phyloP scores from a whole-genome alignment of 2,888 invertebrate species.

The Dioctria linearis region DNA sequence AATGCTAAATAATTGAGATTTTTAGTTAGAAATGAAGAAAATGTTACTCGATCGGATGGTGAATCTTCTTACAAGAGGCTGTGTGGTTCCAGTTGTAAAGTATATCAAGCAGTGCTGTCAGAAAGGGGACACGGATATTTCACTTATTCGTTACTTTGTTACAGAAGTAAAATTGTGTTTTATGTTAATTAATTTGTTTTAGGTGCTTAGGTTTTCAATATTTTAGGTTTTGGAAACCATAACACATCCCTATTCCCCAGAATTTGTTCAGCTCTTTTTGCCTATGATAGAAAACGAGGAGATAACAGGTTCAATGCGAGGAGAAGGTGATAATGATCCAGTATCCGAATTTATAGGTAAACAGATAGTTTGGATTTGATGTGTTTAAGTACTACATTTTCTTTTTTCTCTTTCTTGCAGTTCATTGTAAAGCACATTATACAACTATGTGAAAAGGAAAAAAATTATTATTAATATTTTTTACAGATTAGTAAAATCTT shows the following conservation, averaged over 20 bases:
- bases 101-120: conserved; percentile 96
- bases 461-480: too few relatives aligned
- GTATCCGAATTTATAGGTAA: conserved; percentile 95
- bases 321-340: conserved; percentile 92
- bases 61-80: conserved; percentile 92
- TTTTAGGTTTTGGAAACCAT: conserved; percentile 94
- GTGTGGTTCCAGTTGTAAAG: conserved; percentile 94
- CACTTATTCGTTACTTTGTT: conserved; percentile 95
- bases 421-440: conserved; percentile 66
- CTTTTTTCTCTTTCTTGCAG: conserved; percentile 60
- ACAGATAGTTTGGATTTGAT: conserved; percentile 54
- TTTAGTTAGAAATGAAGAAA: conserved; percentile 92
- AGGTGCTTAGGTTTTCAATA: too few relatives aligned
- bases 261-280: conserved; percentile 94
- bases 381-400: background rate
- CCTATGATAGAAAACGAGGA: conserved; percentile 98
- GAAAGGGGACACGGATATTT: conserved; percentile 95
- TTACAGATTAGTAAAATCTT: too few relatives aligned
- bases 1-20: background rate
- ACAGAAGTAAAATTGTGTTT: conserved; percentile 81
- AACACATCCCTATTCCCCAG: conserved; percentile 94
- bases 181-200: too few relatives aligned
- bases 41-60: conserved; percentile 98
- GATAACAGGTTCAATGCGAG: conserved; percentile 94
- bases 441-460: conserved; percentile 62